Base-by-base conservation (phyloP, 2,113 vertebrate species). In the Rhinichthys klamathensis region DNA sequence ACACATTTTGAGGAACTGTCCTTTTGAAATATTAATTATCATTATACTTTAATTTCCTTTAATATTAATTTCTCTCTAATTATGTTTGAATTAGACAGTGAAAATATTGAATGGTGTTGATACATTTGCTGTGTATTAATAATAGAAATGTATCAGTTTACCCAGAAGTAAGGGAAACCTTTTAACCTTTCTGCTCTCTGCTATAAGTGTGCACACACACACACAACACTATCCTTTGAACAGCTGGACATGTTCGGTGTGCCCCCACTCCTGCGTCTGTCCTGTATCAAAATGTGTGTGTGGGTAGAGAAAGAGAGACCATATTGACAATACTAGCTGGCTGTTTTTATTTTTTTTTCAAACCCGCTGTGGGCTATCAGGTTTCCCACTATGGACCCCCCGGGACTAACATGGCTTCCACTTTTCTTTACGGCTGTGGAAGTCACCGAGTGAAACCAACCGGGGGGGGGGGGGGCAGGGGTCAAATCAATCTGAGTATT, bases 401-500 rank as follows among this genome's bases (percentile, higher is more conserved):
- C 84, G 95, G 95, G 93, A 95, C 92, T 88, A 90, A 88, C 91
- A 91, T 87, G 91, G 91, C 95, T 97, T 96, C 95, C 92, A 94
- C 96, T 97, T 97, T 96, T 96, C 95, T 90, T 93, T 95, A 95
- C 93, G 96, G 95, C 93, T 93, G 92, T 96, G 95, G 96, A 95
- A 96, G 96, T 95, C 96, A 96, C 96, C 94, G 95, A 94, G 91
- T 41, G 91, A 92, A 95, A 96, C 96, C 96, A 96, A 93, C 96
- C 94, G 15, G 95, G 95, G 38, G 32, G 5, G 95, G 96, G 13
- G 95, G 95, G 38, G 30, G 32, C n/a, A n/a, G 95, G 96, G 96
- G 97, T 95, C 93, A 97, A 97, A 97, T 97, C 97, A 99, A 97
- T 98, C 96, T 92, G 96, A 96, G 97, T 97, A 96, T 99, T 99